phyloP scores from a whole-genome alignment of 2,888 invertebrate species.

The Cephus rjabovi region DNA sequence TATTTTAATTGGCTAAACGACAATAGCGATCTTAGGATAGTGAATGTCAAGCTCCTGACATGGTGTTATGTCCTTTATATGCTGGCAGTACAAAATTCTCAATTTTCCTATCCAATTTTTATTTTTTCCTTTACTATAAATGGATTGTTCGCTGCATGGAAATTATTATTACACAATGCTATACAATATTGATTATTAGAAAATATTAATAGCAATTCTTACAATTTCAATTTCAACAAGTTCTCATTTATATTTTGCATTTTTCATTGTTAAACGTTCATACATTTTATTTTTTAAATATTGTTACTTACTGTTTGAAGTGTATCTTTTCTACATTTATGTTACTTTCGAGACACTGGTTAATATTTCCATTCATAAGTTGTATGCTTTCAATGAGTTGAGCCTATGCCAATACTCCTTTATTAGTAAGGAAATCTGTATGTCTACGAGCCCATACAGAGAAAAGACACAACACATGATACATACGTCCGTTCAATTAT shows the following conservation, averaged over 20 bases:
- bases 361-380: background rate
- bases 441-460: background rate
- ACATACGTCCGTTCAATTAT: background rate
- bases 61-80: background rate
- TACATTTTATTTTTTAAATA: background rate
- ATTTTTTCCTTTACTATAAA: background rate
- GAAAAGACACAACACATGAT: background rate
- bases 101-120: background rate
- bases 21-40: background rate
- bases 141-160: background rate
- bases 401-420: background rate
- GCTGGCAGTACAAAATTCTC: background rate
- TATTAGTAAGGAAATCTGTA: background rate
- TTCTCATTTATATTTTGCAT: background rate
- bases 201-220: background rate
- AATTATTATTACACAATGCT: background rate
- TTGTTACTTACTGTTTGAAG: background rate
- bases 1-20: constrained; percentile 4
- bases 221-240: background rate
- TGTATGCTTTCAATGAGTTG: background rate
- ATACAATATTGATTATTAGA: background rate
- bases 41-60: background rate
- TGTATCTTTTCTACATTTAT: background rate
- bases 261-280: background rate
- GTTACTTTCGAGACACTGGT: background rate